Percentiles rank a stretch among this genome's conserved stretches.
Conservation (phyloP, 2,888 invertebrate genomes). For the Cephus pygmeus region DNA sequence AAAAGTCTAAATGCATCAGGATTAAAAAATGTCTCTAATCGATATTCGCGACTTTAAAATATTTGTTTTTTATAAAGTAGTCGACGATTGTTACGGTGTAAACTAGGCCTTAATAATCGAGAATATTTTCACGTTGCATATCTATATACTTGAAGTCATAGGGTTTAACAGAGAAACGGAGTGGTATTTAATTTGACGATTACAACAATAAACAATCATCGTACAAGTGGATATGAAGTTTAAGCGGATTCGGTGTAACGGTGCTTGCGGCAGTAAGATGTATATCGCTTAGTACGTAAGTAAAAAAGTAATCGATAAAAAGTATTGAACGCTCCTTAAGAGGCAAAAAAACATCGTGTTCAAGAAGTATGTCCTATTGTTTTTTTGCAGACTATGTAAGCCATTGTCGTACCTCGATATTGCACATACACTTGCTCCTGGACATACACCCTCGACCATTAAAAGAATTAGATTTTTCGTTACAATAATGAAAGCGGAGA, state of each 20-base stretch:
- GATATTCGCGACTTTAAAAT: neutral
- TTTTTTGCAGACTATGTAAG: neutral
- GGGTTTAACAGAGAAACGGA: constrained; percentile 22
- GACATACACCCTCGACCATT: neutral
- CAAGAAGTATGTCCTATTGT: neutral
- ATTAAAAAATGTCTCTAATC: neutral
- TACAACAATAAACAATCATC: constrained; percentile 33
- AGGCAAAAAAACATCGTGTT: neutral
- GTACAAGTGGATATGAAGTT: neutral
- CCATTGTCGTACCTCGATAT: neutral
- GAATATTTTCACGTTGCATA: constrained; percentile 27
- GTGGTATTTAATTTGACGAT: constrained; percentile 37
- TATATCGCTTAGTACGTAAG: neutral
- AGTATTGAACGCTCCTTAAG: neutral
- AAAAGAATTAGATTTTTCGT: neutral
- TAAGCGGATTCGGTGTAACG: neutral
- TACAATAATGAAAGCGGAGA: neutral
- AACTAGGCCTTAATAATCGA: constrained; percentile 34
- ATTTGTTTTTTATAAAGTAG: neutral
- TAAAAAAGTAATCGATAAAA: neutral
- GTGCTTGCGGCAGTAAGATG: neutral
- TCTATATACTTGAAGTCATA: constrained; percentile 33
- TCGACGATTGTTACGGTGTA: neutral
- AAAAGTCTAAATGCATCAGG: neutral
- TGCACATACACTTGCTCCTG: neutral